Base-by-base conservation (phyloP, 2,797 vertebrate genomes). In the Chelon labrosus region DNA sequence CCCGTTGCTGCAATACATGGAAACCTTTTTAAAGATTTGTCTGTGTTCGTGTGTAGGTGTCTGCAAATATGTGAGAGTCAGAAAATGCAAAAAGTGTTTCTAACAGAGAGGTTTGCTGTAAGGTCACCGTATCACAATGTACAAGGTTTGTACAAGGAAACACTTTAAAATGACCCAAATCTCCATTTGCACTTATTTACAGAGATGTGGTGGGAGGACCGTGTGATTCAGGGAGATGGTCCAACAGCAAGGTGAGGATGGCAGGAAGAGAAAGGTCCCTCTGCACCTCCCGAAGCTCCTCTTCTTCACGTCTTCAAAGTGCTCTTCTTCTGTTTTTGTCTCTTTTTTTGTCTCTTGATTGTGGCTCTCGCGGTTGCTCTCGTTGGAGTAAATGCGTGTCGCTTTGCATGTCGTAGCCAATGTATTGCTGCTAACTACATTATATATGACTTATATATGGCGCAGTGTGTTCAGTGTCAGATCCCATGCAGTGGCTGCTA, bases 121-220 rank as follows among this genome's bases (percentile, higher is more conserved):
- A 22, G 37, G 50, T 84, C 77, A 39, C 54, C 55, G 77, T 57
- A 73, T 81, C 87, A 84, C 84, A 87, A 88, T 79, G 62, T 82
- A 66, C 42, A 75, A 72, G 60, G 57, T 91, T 89, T 90, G 55
- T 87, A 88, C 86, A 91, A 89, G 87, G 77, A 73, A 70, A 75
- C 63, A 65, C 73, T 80, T 73, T 52, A 66, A 78, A 80, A 79
- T 58, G 44, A 84, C 73, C 74, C 77, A 61, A 73, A 81, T 88
- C 74, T 84, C 65, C 70, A 49, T 82, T 64, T 80, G 71, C 39
- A n/a, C 55, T 39, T 92, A 92, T 94, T 91, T 93, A 92, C 91
- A 94, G 70, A 73, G 79, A 82, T 77, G 72, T 53, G 67, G 61
- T 42, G 67, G 39, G 56, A 72, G 70, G 62, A 54, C n/a, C 53